These are phyloP conservation scores for Trichonephila clavipes DNA, from an alignment of 1,140 invertebrate genomes.

Conservation along the genomic window DNA sequence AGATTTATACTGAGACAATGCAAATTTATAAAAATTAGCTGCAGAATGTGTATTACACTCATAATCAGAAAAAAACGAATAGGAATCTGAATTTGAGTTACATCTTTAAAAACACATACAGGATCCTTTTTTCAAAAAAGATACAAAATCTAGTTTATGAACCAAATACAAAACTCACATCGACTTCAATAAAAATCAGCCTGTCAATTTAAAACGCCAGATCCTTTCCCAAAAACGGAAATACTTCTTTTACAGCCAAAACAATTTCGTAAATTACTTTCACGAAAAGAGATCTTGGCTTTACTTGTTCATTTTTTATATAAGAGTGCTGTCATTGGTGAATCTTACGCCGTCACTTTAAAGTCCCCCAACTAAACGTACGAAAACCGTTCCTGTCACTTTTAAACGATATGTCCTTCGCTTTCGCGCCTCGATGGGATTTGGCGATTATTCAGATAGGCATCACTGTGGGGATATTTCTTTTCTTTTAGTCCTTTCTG, in stretches of 20 bases:
- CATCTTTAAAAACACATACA: too few species aligned
- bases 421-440: not conserved
- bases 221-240: not conserved
- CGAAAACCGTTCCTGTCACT: constrained; percentile 40
- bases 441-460: constrained; percentile 46
- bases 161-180: not conserved
- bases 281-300: not conserved
- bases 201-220: not conserved
- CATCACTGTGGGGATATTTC: not conserved
- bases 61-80: too few species aligned
- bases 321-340: constrained; percentile 9
- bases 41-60: too few species aligned
- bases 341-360: constrained; percentile 28
- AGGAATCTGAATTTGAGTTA: too few species aligned
- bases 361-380: not conserved
- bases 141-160: too few species aligned
- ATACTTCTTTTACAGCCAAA: not conserved
- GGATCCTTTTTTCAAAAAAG: too few species aligned
- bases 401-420: constrained; percentile 54
- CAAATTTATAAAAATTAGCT: too few species aligned
- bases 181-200: not conserved
- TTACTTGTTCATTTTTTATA: constrained; percentile 23
- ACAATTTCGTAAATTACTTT: constrained; percentile 38
- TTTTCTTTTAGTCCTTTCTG: not conserved
- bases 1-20: too few species aligned